A percentile compares a stretch with the other conserved stretches of the same genome.
These are phyloP conservation scores for Anthonomus grandis DNA, from an alignment of 1,140 invertebrate genomes.

Conservation along the genomic window DNA sequence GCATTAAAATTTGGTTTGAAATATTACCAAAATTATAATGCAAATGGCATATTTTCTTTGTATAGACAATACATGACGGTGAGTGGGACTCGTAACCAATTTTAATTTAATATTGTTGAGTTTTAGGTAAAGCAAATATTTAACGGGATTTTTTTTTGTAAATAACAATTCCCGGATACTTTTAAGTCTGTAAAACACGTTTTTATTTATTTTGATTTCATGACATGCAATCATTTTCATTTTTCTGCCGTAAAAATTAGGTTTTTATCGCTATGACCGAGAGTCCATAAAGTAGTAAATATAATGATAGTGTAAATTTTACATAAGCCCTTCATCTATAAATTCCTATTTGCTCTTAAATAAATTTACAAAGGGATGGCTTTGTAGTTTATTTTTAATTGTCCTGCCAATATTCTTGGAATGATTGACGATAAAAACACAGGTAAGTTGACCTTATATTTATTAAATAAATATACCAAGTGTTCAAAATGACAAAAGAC, in stretches of 20 bases:
- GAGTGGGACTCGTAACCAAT: too few species aligned
- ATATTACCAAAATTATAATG: too few species aligned
- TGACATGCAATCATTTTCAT: constrained; percentile 38
- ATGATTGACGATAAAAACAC: too few species aligned
- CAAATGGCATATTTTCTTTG: too few species aligned
- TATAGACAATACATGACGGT: too few species aligned
- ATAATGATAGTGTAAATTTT: constrained; percentile 45
- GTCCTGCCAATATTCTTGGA: too few species aligned
- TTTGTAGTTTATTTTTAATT: constrained; percentile 13
- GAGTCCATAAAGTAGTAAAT: constrained; percentile 39
- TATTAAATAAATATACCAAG: too few species aligned
- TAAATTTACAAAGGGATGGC: constrained; percentile 38
- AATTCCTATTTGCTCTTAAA: constrained; percentile 47
- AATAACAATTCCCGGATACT: constrained; percentile 37
- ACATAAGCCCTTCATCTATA: constrained; percentile 41
- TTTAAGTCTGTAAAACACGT: constrained; percentile 39
- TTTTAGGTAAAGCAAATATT: too few species aligned
- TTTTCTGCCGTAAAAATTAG: constrained; percentile 20
- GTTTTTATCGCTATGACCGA: constrained; percentile 30
- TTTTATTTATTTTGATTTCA: constrained; percentile 42
- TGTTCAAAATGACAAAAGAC: too few species aligned
- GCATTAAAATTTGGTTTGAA: too few species aligned
- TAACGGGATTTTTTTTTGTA: constrained; percentile 41
- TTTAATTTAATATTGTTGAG: too few species aligned
- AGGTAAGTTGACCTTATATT: too few species aligned